Evolutionary conservation across 2,113 vertebrate genomes (phyloP).

Genomic region (Petroica traversi): DNA sequence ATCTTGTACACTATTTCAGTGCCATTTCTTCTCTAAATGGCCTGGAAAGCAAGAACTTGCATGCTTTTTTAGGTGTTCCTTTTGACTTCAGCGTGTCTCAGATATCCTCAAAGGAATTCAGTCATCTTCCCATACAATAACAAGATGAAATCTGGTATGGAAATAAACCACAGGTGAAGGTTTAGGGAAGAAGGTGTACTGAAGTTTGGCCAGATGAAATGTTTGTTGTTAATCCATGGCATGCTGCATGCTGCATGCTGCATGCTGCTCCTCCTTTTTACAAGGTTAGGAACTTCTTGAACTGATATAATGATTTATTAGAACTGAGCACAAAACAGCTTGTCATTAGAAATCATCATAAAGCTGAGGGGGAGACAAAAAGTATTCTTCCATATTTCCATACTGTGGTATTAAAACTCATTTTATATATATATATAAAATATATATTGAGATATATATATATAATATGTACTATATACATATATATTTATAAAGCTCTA

Average conservation of each 20-base stretch:
- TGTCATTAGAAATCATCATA: background rate
- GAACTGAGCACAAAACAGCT: background rate
- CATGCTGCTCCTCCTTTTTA: background rate
- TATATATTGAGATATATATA: background rate
- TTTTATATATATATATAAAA: background rate
- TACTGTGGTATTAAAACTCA: background rate
- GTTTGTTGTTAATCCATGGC: background rate
- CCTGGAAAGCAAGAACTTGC: background rate
- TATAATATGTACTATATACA: background rate
- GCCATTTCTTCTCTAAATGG: background rate
- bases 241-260: background rate
- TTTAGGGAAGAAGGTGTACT: background rate
- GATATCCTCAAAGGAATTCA: background rate
- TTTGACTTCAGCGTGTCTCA: background rate
- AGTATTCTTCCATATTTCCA: background rate
- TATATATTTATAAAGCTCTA: background rate
- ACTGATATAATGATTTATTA: background rate
- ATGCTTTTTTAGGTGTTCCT: background rate
- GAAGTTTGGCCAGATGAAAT: background rate
- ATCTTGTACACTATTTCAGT: background rate
- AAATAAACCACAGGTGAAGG: background rate
- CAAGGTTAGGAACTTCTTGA: background rate
- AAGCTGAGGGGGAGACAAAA: background rate
- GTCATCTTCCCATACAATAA: background rate
- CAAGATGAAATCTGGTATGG: background rate